Percentiles rank a stretch among this genome's conserved stretches.
These are phyloP conservation scores for Zygaena filipendulae DNA, from an alignment of 2,888 invertebrate species.

Conservation along the genomic window DNA sequence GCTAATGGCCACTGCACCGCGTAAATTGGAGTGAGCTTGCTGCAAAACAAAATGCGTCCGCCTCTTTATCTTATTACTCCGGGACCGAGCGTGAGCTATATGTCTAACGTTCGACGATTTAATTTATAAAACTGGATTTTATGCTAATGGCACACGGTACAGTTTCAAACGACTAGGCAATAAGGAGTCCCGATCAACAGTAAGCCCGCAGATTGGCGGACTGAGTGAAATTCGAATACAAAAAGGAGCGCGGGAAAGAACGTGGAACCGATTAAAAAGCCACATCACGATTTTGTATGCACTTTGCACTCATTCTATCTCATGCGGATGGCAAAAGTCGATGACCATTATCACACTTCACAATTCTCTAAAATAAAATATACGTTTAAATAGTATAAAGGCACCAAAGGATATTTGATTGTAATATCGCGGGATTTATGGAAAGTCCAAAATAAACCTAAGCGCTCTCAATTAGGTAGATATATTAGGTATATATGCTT, in stretches of 20 bases:
- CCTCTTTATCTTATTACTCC: constrained; percentile 63
- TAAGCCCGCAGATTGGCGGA: constrained; percentile 50
- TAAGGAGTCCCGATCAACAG: constrained; percentile 30
- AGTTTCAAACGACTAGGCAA: constrained; percentile 28
- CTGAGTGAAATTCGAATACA: constrained; percentile 59
- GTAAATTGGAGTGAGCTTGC: constrained; percentile 63
- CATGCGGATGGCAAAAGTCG: constrained; percentile 39
- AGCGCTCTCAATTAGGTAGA: too few relatives aligned
- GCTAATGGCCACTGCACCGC: constrained; percentile 60
- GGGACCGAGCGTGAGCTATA: constrained; percentile 30
- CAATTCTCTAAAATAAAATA: too few relatives aligned
- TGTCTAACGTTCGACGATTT: constrained; percentile 21
- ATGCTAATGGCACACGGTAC: constrained; percentile 29
- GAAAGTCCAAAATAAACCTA: too few relatives aligned
- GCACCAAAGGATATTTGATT: too few relatives aligned
- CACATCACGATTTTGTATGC: constrained; percentile 68
- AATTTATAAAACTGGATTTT: too few relatives aligned
- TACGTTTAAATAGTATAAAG: too few relatives aligned
- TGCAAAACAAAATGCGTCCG: constrained; percentile 59
- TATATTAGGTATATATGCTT: too few relatives aligned
- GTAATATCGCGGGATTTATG: too few relatives aligned
- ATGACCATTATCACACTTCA: too few relatives aligned
- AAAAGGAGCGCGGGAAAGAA: constrained; percentile 62
- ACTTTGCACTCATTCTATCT: constrained; percentile 64
- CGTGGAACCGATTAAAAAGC: constrained; percentile 68